Conservation (phyloP, 2,888 invertebrate genomes). For the Schizotus pectinicornis region DNA sequence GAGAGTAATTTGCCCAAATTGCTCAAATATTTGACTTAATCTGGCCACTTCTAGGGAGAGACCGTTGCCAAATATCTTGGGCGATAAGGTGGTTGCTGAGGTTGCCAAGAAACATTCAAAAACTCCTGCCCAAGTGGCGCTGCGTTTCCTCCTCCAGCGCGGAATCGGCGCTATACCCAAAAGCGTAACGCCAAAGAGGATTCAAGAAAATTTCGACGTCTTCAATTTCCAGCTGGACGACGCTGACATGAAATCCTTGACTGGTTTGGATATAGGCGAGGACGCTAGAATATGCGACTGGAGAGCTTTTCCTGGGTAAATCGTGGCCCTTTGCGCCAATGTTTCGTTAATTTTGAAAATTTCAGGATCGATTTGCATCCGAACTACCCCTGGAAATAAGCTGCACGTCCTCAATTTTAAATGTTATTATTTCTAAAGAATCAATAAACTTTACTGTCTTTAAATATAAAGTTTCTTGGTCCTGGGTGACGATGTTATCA, state of each 20-base stretch:
- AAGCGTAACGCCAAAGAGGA: conserved; percentile 72
- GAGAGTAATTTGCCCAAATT: no score
- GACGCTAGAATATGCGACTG: conserved; percentile 60
- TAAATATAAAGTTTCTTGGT: no score
- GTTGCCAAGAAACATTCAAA: conserved; percentile 36
- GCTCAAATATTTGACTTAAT: no score
- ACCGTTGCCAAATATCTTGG: conserved; percentile 29
- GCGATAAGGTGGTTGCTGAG: conserved; percentile 55
- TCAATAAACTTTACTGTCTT: no score
- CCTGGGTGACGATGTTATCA: no score
- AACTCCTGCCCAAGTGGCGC: conserved; percentile 74
- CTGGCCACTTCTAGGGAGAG: conserved; percentile 6
- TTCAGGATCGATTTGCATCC: no score
- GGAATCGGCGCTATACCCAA: conserved; percentile 80
- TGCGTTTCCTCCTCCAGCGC: conserved; percentile 73
- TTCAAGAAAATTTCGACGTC: conserved; percentile 75
- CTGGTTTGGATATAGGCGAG: conserved; percentile 52
- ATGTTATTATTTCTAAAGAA: no score
- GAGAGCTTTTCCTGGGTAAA: conserved; percentile 15
- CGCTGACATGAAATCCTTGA: neutral
- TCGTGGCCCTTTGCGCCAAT: neutral
- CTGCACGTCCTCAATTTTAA: no score
- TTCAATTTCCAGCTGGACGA: conserved; percentile 69
- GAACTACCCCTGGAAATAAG: no score
- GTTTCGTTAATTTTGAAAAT: neutral